These are phyloP conservation scores for Saccostrea glomerata DNA, from an alignment of 1,140 invertebrate genomes.

Conservation along the genomic window DNA sequence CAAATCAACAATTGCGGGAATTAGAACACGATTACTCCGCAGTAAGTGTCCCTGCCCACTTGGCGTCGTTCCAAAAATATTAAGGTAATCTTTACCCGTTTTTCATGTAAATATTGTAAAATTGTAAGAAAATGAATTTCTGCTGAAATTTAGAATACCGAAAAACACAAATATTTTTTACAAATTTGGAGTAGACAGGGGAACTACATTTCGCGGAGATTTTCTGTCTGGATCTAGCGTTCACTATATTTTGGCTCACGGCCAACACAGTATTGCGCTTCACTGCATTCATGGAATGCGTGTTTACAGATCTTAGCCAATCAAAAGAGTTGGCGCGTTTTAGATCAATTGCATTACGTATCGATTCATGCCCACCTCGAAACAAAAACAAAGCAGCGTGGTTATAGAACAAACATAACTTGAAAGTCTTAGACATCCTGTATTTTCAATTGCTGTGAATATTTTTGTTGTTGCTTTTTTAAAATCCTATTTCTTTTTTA, in stretches of 20 bases:
- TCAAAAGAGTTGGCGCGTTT: constrained; percentile 67
- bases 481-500: not conserved
- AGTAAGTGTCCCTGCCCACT: constrained; percentile 44
- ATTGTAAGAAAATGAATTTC: not conserved
- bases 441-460: not conserved
- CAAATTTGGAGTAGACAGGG: constrained; percentile 57
- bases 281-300: constrained; percentile 31
- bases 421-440: no score
- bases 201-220: constrained; percentile 62
- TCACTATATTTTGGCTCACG: constrained; percentile 52
- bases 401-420: not conserved
- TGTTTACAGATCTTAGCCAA: constrained; percentile 60
- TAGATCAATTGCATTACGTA: constrained; percentile 47
- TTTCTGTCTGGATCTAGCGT: constrained; percentile 41
- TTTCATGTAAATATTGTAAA: not conserved
- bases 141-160: not conserved
- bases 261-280: constrained; percentile 55
- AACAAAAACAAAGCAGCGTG: constrained; percentile 54
- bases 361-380: constrained; percentile 48
- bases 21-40: constrained; percentile 65
- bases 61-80: constrained; percentile 57
- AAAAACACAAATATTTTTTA: not conserved
- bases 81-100: not conserved
- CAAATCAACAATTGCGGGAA: constrained; percentile 60
- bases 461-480: not conserved